Evolutionary conservation across 1,140 invertebrate genomes (phyloP), one percentile per base, ranked within the genome.

Genomic region (Drosophila murphyi): DNA sequence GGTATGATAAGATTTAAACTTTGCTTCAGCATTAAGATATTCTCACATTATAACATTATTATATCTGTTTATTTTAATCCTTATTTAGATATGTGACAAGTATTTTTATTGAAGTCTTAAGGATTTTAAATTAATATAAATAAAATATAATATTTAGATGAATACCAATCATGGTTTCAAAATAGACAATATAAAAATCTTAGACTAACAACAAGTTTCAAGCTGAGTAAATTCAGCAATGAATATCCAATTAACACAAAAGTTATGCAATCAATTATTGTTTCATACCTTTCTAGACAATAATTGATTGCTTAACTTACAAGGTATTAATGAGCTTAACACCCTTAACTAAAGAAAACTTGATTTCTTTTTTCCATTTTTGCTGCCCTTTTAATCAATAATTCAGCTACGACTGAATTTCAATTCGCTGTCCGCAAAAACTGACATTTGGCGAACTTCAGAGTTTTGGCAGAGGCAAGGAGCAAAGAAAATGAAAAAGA

Each of bases 331-430:
- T 31, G 4, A 7, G 29, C 12, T n/a, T n/a, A 56, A 10, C 54
- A 56, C 8, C 43, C n/a, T 32, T n/a, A 4, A 45, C 39, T 32
- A 6, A 20, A 20, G 32, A 12, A 20, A 12, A 12, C 51, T 12
- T 52, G 32, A n/a, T 51, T 29, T 43, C 43, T 57, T 41, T 41
- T 20, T 20, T 20, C 20, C 20, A 20, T 20, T 20, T 6, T 35
- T 37, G 34, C 31, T 31, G 37, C 35, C 43, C 35, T 45, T 72
- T 88, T 75, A 88, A 88, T 89, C 85, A 89, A 89, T 89, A 88
- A 89, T 83, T 89, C 80, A 77, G 57, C 60, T 69, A 60, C 48
- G 72, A 76, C 76, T 82, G 62, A 45, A 69, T 71, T 82, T 51
- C 71, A 63, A 48, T 81, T 78, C 76, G 72, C 51, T 63, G 47